A percentile compares a stretch with the other conserved stretches of the same genome.
These are phyloP conservation scores for Pipistrellus kuhlii DNA, from an alignment of 2,797 vertebrate genomes.

Conservation along the genomic window DNA sequence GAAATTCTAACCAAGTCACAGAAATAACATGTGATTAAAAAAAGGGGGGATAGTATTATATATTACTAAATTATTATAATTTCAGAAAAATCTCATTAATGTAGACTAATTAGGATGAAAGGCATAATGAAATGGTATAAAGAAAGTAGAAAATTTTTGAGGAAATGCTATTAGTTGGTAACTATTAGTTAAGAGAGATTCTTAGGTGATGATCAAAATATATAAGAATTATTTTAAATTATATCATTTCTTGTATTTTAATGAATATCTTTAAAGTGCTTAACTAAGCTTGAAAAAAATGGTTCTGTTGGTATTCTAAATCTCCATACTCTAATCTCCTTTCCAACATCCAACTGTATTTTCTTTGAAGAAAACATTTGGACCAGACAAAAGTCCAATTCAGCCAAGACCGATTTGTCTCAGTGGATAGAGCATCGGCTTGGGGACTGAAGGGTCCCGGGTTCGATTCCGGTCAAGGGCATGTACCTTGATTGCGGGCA, in stretches of 20 bases:
- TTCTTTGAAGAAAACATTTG: constrained; percentile 61
- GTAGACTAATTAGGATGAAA: background rate
- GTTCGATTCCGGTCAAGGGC: too few relatives aligned
- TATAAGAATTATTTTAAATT: constrained; percentile 40
- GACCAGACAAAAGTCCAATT: constrained; percentile 47
- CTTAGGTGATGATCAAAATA: constrained; percentile 49
- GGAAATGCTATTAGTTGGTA: constrained; percentile 32
- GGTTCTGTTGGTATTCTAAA: constrained; percentile 34
- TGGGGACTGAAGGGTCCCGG: too few relatives aligned
- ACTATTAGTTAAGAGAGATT: constrained; percentile 5
- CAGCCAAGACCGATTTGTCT: too few relatives aligned
- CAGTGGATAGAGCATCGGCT: too few relatives aligned
- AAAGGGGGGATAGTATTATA: background rate
- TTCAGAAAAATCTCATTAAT: constrained; percentile 47
- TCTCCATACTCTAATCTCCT: background rate
- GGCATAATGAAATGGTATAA: background rate
- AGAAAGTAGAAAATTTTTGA: constrained; percentile 41
- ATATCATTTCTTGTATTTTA: background rate
- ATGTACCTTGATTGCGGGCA: too few relatives aligned
- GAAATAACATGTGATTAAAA: constrained; percentile 43
- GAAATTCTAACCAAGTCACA: constrained; percentile 44
- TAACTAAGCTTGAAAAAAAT: background rate
- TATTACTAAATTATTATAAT: constrained; percentile 6
- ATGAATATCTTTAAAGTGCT: background rate
- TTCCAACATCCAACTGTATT: constrained; percentile 43